Conservation (phyloP, 2,888 invertebrate genomes). For the Physocephala rufipes region DNA sequence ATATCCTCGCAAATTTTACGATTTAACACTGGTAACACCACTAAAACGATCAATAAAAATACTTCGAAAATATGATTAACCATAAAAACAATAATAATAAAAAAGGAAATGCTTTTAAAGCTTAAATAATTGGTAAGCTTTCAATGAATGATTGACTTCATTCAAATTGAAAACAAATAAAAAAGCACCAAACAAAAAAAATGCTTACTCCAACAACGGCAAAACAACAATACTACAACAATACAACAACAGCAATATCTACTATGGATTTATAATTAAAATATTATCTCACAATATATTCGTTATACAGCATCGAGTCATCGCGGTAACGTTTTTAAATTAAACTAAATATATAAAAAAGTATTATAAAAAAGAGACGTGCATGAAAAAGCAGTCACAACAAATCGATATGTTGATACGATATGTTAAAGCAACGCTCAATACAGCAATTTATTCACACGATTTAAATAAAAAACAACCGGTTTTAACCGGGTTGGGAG, state of each 20-base stretch:
- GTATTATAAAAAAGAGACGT: not conserved
- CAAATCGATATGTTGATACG: not conserved
- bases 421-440: not conserved
- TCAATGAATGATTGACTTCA: too few species aligned
- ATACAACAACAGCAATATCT: not conserved
- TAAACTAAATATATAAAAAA: not conserved
- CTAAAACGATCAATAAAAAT: too few species aligned
- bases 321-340: not conserved
- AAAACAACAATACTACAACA: constrained; percentile 17
- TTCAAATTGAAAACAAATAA: too few species aligned
- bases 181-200: too few species aligned
- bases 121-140: constrained; percentile 20
- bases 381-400: not conserved
- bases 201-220: not conserved
- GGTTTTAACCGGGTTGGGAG: constrained; percentile 6
- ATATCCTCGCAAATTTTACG: too few species aligned
- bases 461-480: not conserved
- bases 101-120: not conserved
- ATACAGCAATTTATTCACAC: not conserved
- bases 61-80: too few species aligned
- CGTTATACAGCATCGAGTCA: too few species aligned
- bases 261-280: constrained; percentile 28
- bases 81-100: not conserved
- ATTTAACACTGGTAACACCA: too few species aligned
- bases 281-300: constrained; percentile 34